Evolutionary conservation across 2,797 vertebrate genomes (phyloP), one percentile per base, ranked within the genome.

Genomic region (Acridotheres tristis): DNA sequence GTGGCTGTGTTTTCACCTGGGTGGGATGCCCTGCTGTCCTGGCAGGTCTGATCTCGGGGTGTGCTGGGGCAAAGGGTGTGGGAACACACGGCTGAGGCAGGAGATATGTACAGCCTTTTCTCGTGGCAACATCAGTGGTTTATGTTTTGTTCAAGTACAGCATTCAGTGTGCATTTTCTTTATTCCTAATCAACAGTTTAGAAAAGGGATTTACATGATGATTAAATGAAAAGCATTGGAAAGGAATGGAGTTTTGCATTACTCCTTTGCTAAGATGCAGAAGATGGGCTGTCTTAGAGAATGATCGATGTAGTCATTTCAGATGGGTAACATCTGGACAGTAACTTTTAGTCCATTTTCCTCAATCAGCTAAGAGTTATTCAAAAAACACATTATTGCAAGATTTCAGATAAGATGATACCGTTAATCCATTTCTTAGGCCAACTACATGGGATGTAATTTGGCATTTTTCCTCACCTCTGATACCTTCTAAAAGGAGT

Each of bases 21-120:
- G n/a, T 13, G 13, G 74, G 57, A 21, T 66, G 55, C 25, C 11
- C 36, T 45, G 36, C 48, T 32, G 7, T 50, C 34, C 75, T 3
- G 0, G 29, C 40, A 51, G 16, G 11, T 30, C 13, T 45, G 16
- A 8, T 25, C 45, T 61, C 0, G 0, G 43, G n/a, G 34, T 7
- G 26, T 50, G 72, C 42, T 25, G 11, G 48, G 68, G 71, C 29
- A 27, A 58, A 50, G 59, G 54, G 2, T 21, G 32, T 48, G 25
- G 32, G 59, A 42, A 19, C 12, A 8, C 5, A 5, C 4, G 19
- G 18, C 38, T 42, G 29, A 23, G 10, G 7, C 10, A 29, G 12
- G 61, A 34, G 7, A 7, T 25, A 4, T 0, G 1, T 5, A 10
- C 43, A 88, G 20, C 18, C 17, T 47, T 67, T 88, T 43, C 47